A percentile compares a stretch with the other conserved stretches of the same genome.
Evolutionary conservation across 2,797 vertebrate species (phyloP).

Genomic region (Lindbergichthys nudifrons): DNA sequence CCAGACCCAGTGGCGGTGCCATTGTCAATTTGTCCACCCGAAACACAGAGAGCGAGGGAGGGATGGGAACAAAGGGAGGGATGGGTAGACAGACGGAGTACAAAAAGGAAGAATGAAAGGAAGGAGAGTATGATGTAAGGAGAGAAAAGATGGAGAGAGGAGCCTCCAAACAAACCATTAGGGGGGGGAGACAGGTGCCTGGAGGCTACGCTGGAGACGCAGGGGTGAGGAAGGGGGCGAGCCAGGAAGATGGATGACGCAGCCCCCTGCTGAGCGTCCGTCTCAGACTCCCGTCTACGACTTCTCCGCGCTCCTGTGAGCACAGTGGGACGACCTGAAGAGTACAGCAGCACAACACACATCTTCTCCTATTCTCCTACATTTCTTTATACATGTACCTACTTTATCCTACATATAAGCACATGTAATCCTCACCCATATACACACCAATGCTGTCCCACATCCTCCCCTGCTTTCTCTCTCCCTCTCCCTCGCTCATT

Average conservation of each 20-base stretch:
- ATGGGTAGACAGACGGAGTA: slow-evolving; percentile 32
- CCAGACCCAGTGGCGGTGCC: slow-evolving; percentile 70
- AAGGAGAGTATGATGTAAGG: slow-evolving; percentile 37
- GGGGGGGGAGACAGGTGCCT: slow-evolving; percentile 72
- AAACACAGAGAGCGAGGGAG: slow-evolving; percentile 37
- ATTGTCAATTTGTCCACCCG: slow-evolving; percentile 68
- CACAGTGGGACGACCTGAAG: slow-evolving; percentile 78
- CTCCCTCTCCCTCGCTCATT: slow-evolving; percentile 83
- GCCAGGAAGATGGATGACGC: slow-evolving; percentile 86
- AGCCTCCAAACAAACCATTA: slow-evolving; percentile 39
- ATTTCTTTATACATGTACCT: slow-evolving; percentile 8
- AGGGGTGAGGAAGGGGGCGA: slow-evolving; percentile 59
- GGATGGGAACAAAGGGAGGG: slow-evolving; percentile 48
- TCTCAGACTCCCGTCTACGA: slow-evolving; percentile 85
- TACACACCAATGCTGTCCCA: slow-evolving; percentile 8
- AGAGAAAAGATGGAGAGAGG: slow-evolving; percentile 37
- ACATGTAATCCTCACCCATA: slow-evolving; percentile 71
- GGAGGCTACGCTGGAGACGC: slow-evolving; percentile 66
- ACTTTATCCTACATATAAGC: slow-evolving; percentile 69
- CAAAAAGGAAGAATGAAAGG: slow-evolving; percentile 47
- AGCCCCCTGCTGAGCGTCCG: slow-evolving; percentile 85
- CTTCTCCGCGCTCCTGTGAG: slow-evolving; percentile 81
- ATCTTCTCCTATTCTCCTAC: slow-evolving; percentile 1
- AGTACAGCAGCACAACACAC: slow-evolving; percentile 18
- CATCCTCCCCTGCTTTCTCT: slow-evolving; percentile 52